Conservation (phyloP, 2,113 vertebrate genomes). For the Cheirogaleus medius region DNA sequence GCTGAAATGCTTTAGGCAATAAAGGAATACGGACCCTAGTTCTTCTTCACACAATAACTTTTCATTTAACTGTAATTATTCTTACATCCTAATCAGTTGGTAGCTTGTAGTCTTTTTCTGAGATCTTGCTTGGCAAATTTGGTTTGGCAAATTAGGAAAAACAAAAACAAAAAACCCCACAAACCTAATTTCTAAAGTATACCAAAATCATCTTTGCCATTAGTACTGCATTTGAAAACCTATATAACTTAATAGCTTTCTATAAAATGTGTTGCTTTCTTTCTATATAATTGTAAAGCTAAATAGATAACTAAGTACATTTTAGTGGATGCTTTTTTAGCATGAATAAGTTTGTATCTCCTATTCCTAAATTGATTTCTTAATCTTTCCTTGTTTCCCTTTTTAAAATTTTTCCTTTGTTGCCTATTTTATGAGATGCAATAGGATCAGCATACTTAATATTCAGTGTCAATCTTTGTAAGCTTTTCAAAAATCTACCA, state of each 20-base stretch:
- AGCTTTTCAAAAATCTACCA: conserved; percentile 55
- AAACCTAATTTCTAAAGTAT: conserved; percentile 35
- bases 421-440: conserved; percentile 49
- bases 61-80: conserved; percentile 23
- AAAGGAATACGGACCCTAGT: background rate
- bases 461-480: conserved; percentile 40
- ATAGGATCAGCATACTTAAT: conserved; percentile 31
- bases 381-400: conserved; percentile 44
- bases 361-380: background rate
- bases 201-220: conserved; percentile 44
- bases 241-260: conserved; percentile 34
- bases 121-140: conserved; percentile 49
- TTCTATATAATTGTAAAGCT: background rate
- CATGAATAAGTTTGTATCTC: conserved; percentile 53
- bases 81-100: conserved; percentile 14
- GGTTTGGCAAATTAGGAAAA: conserved; percentile 14
- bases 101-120: background rate
- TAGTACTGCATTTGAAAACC: conserved; percentile 45
- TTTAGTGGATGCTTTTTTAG: conserved; percentile 44
- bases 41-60: conserved; percentile 21
- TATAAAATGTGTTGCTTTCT: conserved; percentile 20
- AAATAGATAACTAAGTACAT: conserved; percentile 15
- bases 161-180: background rate
- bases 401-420: background rate
- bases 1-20: background rate